phyloP scores from a whole-genome alignment of 2,888 invertebrate species.

The Platycheirus rosarum region DNA sequence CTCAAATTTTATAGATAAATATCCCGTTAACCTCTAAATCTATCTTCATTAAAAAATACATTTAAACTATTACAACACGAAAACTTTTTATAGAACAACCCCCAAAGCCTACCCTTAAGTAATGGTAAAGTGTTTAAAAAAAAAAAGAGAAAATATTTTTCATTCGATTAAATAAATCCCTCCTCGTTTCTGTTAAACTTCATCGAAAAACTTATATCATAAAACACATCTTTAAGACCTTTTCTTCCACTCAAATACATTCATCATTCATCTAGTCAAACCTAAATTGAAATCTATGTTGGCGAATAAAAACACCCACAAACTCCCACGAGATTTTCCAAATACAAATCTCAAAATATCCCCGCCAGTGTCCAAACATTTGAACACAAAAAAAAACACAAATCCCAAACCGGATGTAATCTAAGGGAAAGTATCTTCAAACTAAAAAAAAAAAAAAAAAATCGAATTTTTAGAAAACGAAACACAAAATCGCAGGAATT shows the following conservation, averaged over 20 bases:
- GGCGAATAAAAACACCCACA: conserved; percentile 1
- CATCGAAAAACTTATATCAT: conserved; percentile 2
- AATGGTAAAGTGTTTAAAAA: background rate
- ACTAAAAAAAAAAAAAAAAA: conserved; percentile 7
- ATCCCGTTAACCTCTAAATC: no score
- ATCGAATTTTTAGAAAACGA: no score
- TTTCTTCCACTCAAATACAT: conserved; percentile 5
- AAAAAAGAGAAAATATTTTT: conserved; percentile 10
- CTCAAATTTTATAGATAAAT: no score
- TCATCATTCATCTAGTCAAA: conserved; percentile 8
- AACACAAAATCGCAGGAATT: conserved; percentile 36
- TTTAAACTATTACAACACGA: no score
- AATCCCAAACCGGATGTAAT: conserved; percentile 28
- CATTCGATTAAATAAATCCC: conserved; percentile 7
- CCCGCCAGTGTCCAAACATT: background rate
- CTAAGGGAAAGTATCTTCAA: conserved; percentile 30
- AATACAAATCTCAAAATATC: background rate
- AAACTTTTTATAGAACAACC: no score
- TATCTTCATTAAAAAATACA: no score
- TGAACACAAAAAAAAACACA: background rate
- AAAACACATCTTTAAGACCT: background rate
- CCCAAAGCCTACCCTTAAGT: background rate
- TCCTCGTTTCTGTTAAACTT: background rate
- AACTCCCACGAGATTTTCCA: background rate
- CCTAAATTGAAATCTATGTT: conserved; percentile 17